phyloP scores from a whole-genome alignment of 2,113 vertebrate species.

The Myotis lucifugus region DNA sequence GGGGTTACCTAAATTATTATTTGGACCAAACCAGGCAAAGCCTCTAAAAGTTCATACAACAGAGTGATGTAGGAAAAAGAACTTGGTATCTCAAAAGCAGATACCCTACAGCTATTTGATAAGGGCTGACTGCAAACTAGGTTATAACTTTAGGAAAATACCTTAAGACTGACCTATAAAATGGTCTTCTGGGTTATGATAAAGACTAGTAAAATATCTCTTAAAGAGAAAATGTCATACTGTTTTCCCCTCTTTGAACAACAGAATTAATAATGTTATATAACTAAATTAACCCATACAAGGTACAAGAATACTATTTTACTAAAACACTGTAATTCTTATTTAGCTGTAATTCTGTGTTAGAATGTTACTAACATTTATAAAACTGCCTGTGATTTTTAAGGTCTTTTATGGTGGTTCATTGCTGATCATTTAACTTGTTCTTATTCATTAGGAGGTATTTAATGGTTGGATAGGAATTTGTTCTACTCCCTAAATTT shows the following conservation, averaged over 20 bases:
- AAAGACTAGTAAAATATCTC: not conserved
- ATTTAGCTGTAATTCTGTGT: not conserved
- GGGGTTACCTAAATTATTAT: not conserved
- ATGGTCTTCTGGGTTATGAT: not conserved
- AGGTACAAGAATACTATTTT: not conserved
- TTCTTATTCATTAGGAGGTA: slow-evolving; percentile 27
- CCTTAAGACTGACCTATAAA: not conserved
- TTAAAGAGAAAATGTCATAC: not conserved
- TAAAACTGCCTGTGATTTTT: not conserved
- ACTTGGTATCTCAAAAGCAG: not conserved
- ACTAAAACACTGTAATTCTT: not conserved
- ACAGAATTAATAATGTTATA: not conserved
- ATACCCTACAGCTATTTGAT: not conserved
- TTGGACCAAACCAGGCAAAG: not conserved
- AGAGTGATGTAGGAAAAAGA: not conserved
- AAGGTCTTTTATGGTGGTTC: not conserved
- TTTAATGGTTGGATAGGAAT: slow-evolving; percentile 17
- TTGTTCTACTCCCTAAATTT: not conserved
- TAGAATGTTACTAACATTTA: not conserved
- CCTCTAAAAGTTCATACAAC: not conserved
- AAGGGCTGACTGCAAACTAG: not conserved
- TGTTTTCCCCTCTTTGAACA: slow-evolving; percentile 5
- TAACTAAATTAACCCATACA: not conserved
- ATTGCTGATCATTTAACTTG: slow-evolving; percentile 15
- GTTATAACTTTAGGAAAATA: not conserved